A percentile compares a stretch with the other conserved stretches of the same genome.
These are phyloP conservation scores for Gari tellinella DNA, from an alignment of 2,888 invertebrate species.

Conservation along the genomic window DNA sequence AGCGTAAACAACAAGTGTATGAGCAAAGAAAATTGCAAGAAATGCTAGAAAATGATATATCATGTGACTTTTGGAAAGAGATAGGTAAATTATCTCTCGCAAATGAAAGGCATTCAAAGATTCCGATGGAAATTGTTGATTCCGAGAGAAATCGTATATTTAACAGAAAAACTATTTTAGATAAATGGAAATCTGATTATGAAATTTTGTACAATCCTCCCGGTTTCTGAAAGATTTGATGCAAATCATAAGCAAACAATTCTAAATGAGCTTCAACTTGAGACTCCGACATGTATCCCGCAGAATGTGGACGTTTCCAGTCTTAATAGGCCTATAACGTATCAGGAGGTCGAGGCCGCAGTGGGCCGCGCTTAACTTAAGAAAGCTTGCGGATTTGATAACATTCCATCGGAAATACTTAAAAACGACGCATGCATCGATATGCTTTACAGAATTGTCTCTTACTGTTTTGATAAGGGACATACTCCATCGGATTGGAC, in stretches of 20 bases:
- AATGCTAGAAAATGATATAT: neutral
- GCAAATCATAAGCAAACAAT: neutral
- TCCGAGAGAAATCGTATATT: slow-evolving; percentile 7
- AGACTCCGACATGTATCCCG: neutral
- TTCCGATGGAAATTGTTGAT: slow-evolving; percentile 18
- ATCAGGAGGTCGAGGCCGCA: slow-evolving; percentile 16
- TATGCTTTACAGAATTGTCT: slow-evolving; percentile 7
- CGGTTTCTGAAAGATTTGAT: neutral
- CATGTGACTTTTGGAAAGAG: slow-evolving; percentile 25
- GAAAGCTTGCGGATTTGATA: slow-evolving; percentile 12
- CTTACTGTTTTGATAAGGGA: slow-evolving; percentile 22
- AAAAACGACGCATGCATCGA: slow-evolving; percentile 19
- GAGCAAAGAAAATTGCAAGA: slow-evolving; percentile 4
- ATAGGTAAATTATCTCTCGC: slow-evolving; percentile 29
- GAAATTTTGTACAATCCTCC: slow-evolving; percentile 13
- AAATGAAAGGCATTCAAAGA: slow-evolving; percentile 1
- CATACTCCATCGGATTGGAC: slow-evolving; percentile 11
- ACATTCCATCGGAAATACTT: slow-evolving; percentile 19
- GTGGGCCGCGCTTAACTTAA: slow-evolving; percentile 3
- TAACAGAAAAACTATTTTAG: slow-evolving; percentile 9
- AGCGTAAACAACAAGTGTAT: slow-evolving; percentile 2
- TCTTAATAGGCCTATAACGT: slow-evolving; percentile 7
- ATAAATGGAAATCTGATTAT: slow-evolving; percentile 32
- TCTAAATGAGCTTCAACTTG: slow-evolving; percentile 2
- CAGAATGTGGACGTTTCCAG: neutral